Evolutionary conservation across 2,888 invertebrate genomes (phyloP).

Genomic region (Xanthia icteritia): DNA sequence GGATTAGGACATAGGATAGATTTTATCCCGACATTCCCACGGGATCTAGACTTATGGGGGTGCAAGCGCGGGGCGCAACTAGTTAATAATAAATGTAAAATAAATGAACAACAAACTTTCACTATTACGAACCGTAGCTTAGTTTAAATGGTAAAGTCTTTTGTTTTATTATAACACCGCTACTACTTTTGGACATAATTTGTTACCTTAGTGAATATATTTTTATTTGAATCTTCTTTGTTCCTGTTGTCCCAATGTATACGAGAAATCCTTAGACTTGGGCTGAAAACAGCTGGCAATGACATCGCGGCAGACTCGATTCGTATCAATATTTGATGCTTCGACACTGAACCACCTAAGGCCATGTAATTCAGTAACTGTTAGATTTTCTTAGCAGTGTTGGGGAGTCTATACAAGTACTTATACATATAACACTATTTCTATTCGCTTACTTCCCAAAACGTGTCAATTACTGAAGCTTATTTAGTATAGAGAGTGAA

Average conservation of each 20-base stretch:
- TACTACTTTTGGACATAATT: background rate
- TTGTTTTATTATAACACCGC: background rate
- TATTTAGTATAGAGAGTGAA: background rate
- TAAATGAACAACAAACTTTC: background rate
- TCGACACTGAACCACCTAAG: background rate
- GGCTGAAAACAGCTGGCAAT: slow-evolving; percentile 23
- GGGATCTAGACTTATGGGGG: too few species aligned
- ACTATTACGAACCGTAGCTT: background rate
- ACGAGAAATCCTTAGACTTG: slow-evolving; percentile 4
- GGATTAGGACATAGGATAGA: too few species aligned
- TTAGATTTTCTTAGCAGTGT: background rate
- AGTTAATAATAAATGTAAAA: background rate
- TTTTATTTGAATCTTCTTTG: slow-evolving; percentile 15
- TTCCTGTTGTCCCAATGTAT: background rate
- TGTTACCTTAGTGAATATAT: background rate
- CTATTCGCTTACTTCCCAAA: background rate
- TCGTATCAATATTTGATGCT: slow-evolving; percentile 33
- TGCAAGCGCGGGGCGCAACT: too few species aligned
- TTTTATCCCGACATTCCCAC: too few species aligned
- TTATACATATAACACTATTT: background rate
- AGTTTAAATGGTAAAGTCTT: background rate
- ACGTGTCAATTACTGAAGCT: background rate
- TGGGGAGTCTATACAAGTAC: background rate
- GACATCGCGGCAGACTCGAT: slow-evolving; percentile 10
- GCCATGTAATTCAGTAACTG: slow-evolving; percentile 9